These are phyloP conservation scores for Nemurella pictetii DNA, from an alignment of 2,888 invertebrate genomes.

Conservation along the genomic window DNA sequence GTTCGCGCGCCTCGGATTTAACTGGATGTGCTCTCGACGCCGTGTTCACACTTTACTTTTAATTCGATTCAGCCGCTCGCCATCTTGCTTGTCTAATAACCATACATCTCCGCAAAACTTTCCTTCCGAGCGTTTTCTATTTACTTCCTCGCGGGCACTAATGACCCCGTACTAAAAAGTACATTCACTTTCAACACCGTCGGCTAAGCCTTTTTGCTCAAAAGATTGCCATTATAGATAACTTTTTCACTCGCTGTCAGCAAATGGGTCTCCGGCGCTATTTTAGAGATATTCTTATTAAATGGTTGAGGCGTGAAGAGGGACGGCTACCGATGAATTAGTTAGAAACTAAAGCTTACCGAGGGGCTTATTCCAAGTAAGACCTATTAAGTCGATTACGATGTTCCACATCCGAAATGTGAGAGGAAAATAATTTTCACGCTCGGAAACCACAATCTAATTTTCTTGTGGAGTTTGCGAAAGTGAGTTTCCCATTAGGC, in stretches of 20 bases:
- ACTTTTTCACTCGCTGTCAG: slow-evolving; percentile 2
- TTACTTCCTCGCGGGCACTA: slow-evolving; percentile 10
- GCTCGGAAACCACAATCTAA: not conserved
- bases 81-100: slow-evolving; percentile 20
- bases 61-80: slow-evolving; percentile 11
- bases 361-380: not conserved
- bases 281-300: not conserved
- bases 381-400: not conserved
- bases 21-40: not conserved
- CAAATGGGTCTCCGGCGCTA: not conserved
- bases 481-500: not conserved
- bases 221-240: slow-evolving; percentile 26
- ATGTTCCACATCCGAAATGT: not conserved
- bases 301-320: not conserved
- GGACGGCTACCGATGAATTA: not conserved
- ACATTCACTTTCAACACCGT: slow-evolving; percentile 25
- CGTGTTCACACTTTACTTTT: not conserved
- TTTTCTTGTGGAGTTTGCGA: not conserved
- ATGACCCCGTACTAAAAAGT: slow-evolving; percentile 6
- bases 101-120: slow-evolving; percentile 26
- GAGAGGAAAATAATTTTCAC: slow-evolving; percentile 15
- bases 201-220: slow-evolving; percentile 10
- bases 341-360: not conserved
- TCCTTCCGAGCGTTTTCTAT: slow-evolving; percentile 4
- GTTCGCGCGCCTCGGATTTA: too few species aligned